Evolutionary conservation across 2,888 invertebrate genomes (phyloP), one percentile per base, ranked within the genome.

Genomic region (Latheticus oryzae): DNA sequence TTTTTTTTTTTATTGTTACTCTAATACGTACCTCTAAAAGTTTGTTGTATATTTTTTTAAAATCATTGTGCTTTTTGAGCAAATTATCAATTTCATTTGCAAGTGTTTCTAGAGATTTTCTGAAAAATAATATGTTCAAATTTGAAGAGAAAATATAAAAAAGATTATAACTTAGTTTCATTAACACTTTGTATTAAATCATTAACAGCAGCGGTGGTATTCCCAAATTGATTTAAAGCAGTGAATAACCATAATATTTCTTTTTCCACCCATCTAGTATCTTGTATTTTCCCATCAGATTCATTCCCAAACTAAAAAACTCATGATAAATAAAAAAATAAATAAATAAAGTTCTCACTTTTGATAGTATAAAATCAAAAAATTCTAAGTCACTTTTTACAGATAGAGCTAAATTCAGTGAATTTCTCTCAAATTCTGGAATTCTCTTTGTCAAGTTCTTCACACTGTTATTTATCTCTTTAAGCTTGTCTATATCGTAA

Each of bases 291-390:
- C 26, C 26, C 9, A 7, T 5, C 11, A 3, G 13, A 5, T 8
- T 17, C 8, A 40, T 40, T 40, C 5, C 28, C 28, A n/a, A 24
- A 13, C 40, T 40, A 13, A 2, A 47, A 33, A 11, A 33, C n/a
- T n/a, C n/a, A n/a, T n/a, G n/a, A 47, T 13, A 8, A 5, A 12
- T 32, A 8, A 21, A 4, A 21, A 5, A 17, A 16, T 23, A n/a
- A n/a, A n/a, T n/a, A n/a, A n/a, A n/a, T n/a, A n/a, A n/a, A 38
- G n/a, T 26, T 23, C 8, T 35, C 7, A 54, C 54, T 17, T 33
- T 35, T 7, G 12, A n/a, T 15, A 43, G 3, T 3, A 54, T 17
- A 3, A 19, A 13, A 13, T 54, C 47, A 8, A 54, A 9, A 5
- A 37, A 37, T 0, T 37, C 26, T 1, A 54, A 23, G 16, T 54